Percentiles rank a stretch among this genome's conserved stretches.
These are phyloP conservation scores for Heliconius himera DNA, from an alignment of 1,140 invertebrate species.

Conservation along the genomic window DNA sequence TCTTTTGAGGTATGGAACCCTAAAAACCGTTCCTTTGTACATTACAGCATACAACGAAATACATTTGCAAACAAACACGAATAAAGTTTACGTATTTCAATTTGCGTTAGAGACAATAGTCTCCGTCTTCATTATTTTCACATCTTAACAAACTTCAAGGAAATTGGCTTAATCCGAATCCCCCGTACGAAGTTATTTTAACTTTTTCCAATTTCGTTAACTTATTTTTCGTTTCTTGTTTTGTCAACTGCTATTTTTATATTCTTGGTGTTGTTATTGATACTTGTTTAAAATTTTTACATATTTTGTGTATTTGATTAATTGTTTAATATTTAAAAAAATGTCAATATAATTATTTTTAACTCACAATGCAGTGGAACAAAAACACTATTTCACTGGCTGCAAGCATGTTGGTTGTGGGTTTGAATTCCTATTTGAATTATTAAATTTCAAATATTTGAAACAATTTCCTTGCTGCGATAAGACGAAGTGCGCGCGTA, in stretches of 20 bases:
- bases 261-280: not conserved
- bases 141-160: not conserved
- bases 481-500: too few species aligned
- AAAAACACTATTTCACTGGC: too few species aligned
- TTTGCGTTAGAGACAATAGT: not conserved
- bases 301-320: too few species aligned
- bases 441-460: too few species aligned
- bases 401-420: too few species aligned
- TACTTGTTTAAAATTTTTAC: not conserved
- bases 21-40: too few species aligned
- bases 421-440: too few species aligned
- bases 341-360: too few species aligned
- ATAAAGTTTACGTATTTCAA: not conserved
- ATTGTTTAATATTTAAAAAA: too few species aligned
- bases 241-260: not conserved
- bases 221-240: not conserved
- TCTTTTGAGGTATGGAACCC: too few species aligned
- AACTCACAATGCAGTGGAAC: too few species aligned
- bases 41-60: not conserved
- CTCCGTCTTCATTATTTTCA: slow-evolving; percentile 1
- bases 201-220: not conserved
- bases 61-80: not conserved
- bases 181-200: not conserved
- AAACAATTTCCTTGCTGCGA: too few species aligned
- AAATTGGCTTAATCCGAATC: not conserved